Conservation (phyloP, 2,113 vertebrate species). For the Vidua macroura region DNA sequence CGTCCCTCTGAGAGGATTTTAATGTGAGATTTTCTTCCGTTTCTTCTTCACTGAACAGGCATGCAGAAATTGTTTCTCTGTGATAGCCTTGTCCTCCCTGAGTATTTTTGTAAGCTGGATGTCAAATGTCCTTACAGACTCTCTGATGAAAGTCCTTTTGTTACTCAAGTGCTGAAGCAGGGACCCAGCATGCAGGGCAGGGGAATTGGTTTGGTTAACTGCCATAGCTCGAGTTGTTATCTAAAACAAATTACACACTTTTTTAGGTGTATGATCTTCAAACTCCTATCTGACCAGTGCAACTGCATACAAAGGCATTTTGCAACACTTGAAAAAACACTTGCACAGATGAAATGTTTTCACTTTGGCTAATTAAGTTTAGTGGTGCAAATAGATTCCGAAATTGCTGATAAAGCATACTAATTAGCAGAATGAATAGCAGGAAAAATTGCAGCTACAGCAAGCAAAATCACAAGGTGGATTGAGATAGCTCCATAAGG, state of each 20-base stretch:
- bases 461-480: neutral
- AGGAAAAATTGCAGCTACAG: neutral
- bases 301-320: neutral
- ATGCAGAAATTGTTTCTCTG: neutral
- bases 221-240: neutral
- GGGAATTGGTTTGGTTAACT: neutral
- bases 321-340: neutral
- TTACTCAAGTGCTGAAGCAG: neutral
- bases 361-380: neutral
- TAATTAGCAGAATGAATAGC: neutral
- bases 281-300: neutral
- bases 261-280: neutral
- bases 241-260: neutral
- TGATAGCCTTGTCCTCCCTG: neutral
- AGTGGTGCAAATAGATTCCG: neutral
- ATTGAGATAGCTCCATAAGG: neutral
- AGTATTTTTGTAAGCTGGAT: neutral
- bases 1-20: neutral
- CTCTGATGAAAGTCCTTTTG: neutral
- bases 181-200: neutral
- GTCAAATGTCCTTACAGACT: neutral
- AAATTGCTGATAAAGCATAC: neutral
- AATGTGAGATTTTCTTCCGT: neutral
- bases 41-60: neutral
- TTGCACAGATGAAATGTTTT: neutral